Evolutionary conservation across 2,113 vertebrate species (phyloP), one percentile per base, ranked within the genome.

Genomic region (Polyodon spathula): DNA sequence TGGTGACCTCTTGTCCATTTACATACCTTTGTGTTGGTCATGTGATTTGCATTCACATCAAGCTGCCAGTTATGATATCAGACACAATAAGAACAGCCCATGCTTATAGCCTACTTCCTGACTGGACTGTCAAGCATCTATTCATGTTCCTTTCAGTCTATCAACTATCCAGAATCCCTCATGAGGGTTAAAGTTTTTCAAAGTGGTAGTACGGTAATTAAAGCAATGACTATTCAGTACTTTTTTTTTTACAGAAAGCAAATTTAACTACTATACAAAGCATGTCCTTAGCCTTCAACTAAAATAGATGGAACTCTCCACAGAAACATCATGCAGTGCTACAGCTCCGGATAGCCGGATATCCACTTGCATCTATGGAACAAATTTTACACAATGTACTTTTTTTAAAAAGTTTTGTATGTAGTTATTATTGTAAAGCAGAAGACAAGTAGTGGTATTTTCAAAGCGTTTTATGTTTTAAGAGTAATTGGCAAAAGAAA

Each of bases 51-150:
- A 81, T 84, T 87, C 86, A 78, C 78, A 82, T 89, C 86, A 89
- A 83, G 78, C 71, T 81, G 79, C 86, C 81, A 80, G 54, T 85
- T 81, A 81, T 71, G 83, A 86, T 83, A 86, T 84, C 73, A 67
- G 67, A 82, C 74, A 87, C 86, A 89, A 86, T 87, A 79, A 80
- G 81, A 84, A 81, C 63, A 74, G 81, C 62, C 64, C 51, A 72
- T 78, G 84, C 78, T 84, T 81, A 87, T 83, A 87, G 83, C 67
- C 64, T 76, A 70, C 64, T 90, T 91, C 89, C 89, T 85, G 84
- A 61, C 65, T 80, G 73, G 68, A 72, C 60, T 76, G 75, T 73
- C 67, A 71, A 73, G 64, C 61, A 7, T 38, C 27, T 54, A 58
- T 44, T 50, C 14, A 50, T 50, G 48, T 50, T 50, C 12, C 9